phyloP scores from a whole-genome alignment of 2,113 vertebrate genomes.

The Anoplopoma fimbria region DNA sequence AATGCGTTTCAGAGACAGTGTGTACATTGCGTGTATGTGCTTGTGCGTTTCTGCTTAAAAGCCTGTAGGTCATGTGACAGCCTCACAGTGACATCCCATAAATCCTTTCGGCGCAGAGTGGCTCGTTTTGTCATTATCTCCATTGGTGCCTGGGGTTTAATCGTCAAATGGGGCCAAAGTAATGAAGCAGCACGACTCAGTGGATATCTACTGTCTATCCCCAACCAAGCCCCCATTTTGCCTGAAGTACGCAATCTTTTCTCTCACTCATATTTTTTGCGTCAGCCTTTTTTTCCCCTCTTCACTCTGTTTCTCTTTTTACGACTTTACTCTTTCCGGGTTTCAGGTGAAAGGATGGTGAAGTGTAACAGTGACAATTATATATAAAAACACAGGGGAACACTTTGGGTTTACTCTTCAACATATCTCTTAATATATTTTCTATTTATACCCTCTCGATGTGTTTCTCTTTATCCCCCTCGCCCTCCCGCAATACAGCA shows the following conservation, averaged over 20 bases:
- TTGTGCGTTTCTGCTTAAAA: conserved; percentile 32
- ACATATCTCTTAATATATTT: conserved; percentile 1
- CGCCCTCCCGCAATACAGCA: background rate
- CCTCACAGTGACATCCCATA: conserved; percentile 63
- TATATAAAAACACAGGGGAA: background rate
- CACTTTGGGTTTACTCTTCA: background rate
- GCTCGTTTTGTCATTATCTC: conserved; percentile 75
- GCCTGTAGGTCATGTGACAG: conserved; percentile 53
- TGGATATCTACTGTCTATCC: conserved; percentile 63
- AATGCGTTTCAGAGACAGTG: conserved; percentile 11
- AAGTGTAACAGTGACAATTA: background rate
- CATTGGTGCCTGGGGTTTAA: conserved; percentile 69
- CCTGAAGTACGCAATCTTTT: background rate
- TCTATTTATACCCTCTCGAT: background rate
- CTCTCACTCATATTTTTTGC: background rate
- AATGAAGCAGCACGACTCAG: conserved; percentile 70
- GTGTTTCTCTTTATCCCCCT: background rate
- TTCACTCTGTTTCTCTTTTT: background rate
- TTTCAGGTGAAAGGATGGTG: background rate
- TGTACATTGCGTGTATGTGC: background rate
- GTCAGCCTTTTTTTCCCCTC: background rate
- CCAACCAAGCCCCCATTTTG: background rate
- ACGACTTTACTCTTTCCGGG: background rate
- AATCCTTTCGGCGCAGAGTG: conserved; percentile 59
- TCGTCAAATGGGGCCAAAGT: conserved; percentile 75